Evolutionary conservation across 2,888 invertebrate species (phyloP), one percentile per base, ranked within the genome.

Genomic region (Melanophora roralis): DNA sequence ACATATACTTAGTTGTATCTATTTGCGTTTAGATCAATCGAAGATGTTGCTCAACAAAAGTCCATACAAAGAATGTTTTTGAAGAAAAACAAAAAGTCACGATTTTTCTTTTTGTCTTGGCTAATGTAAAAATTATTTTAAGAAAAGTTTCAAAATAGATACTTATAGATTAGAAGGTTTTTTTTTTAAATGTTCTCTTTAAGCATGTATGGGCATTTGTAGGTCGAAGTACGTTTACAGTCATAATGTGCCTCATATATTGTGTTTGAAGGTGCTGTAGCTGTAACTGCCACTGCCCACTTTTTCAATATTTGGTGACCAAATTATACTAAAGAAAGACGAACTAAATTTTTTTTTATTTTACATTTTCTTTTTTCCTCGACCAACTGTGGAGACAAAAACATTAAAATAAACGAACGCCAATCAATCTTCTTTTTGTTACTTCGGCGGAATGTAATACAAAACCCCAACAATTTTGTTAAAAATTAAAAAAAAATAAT

Each of bases 371-470:
- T n/a, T 34, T 32, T 23, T 57, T 34, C 34, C 7, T 65, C 57
- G 87, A 88, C 72, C 76, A 78, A 74, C 73, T 72, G 72, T 68
- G 67, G 73, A 62, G 65, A 67, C 73, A 88, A 83, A 76, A 81
- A 85, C 87, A 87, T 87, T 86, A 86, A 87, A 88, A 87, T 85
- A 86, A 88, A 88, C 86, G 87, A 88, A 84, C 72, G 62, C 53
- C 62, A 72, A 72, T 72, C 62, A 62, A 72, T 72, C 72, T 72
- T 72, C 72, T 72, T 72, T 72, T 72, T 72, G 72, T 72, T 62
- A 64, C 34, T 64, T 53, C 62, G 45, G 64, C 45, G 53, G 62
- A 55, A 55, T 64, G 72, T 64, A 80, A 76, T 51, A 72, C 64
- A 80, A 76, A 76, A 72, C 71, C 71, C 64, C 51, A 64, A 38